These are phyloP conservation scores for Ephydatia muelleri DNA, from an alignment of 37 sponge, comb jelly and placozoan genomes.

Conservation along the genomic window DNA sequence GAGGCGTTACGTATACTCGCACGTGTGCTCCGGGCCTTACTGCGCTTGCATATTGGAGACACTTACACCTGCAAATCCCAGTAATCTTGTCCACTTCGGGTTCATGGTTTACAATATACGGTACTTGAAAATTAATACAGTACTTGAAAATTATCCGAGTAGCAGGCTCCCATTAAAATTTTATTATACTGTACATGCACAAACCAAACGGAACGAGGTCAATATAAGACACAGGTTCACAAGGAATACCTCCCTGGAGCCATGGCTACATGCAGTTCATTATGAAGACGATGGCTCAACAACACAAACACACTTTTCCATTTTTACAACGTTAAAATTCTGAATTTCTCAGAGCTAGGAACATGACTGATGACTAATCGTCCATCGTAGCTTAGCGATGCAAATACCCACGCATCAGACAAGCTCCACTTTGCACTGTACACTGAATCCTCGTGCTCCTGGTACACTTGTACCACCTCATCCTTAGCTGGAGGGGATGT, in stretches of 20 bases:
- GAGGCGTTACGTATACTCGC: background rate
- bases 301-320: background rate
- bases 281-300: too few relatives aligned
- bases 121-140: too few relatives aligned
- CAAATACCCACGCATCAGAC: slow-evolving; percentile 98
- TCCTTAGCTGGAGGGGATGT: slow-evolving; percentile 43
- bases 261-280: background rate
- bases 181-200: too few relatives aligned
- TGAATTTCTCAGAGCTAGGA: slow-evolving; percentile 75
- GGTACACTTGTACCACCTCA: slow-evolving; percentile 77
- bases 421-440: slow-evolving; percentile 89
- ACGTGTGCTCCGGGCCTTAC: background rate
- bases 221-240: too few relatives aligned
- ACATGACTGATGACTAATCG: slow-evolving; percentile 95
- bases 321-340: slow-evolving; percentile 58
- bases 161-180: too few relatives aligned
- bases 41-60: too few relatives aligned
- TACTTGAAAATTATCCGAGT: too few relatives aligned
- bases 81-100: background rate
- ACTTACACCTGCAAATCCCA: background rate
- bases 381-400: slow-evolving; percentile 96
- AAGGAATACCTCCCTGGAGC: too few relatives aligned
- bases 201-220: too few relatives aligned
- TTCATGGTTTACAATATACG: background rate
- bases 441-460: slow-evolving; percentile 98